Evolutionary conservation across 2,113 vertebrate species (phyloP).

Genomic region (Pelvicachromis taeniatus): DNA sequence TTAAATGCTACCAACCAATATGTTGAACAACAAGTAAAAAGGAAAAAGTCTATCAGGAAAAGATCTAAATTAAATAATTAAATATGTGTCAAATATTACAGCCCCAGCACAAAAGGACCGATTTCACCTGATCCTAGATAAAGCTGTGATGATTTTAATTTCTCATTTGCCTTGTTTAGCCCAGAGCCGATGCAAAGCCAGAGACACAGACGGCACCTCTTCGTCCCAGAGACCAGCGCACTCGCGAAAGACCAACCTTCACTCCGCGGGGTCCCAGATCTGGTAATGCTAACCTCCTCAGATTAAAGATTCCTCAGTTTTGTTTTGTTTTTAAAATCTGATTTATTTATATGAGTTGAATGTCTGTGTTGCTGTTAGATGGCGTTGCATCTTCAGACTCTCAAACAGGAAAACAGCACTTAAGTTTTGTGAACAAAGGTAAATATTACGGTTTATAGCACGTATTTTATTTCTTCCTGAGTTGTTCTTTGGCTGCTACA

Average conservation of each 20-base stretch:
- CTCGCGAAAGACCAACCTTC: constrained; percentile 85
- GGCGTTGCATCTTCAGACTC: constrained; percentile 65
- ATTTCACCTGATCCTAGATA: neutral
- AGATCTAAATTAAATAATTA: neutral
- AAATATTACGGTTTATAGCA: neutral
- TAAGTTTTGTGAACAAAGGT: constrained; percentile 76
- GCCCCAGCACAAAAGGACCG: neutral
- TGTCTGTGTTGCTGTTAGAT: constrained; percentile 51
- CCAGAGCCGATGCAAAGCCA: constrained; percentile 84
- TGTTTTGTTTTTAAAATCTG: neutral
- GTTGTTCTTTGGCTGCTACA: neutral
- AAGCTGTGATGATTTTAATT: neutral
- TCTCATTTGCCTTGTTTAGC: constrained; percentile 66
- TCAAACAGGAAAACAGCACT: constrained; percentile 73
- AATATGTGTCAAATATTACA: neutral
- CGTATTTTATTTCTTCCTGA: neutral
- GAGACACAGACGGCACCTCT: constrained; percentile 82
- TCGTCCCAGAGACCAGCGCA: constrained; percentile 87
- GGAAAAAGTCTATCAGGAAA: neutral
- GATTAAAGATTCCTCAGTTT: neutral
- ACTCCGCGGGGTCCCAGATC: constrained; percentile 83
- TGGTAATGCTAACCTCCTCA: constrained; percentile 67
- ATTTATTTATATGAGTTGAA: neutral
- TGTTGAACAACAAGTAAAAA: neutral
- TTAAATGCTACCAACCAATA: neutral